These are phyloP conservation scores for Dynastes hyllus DNA, from an alignment of 2,888 invertebrate species.

Conservation along the genomic window DNA sequence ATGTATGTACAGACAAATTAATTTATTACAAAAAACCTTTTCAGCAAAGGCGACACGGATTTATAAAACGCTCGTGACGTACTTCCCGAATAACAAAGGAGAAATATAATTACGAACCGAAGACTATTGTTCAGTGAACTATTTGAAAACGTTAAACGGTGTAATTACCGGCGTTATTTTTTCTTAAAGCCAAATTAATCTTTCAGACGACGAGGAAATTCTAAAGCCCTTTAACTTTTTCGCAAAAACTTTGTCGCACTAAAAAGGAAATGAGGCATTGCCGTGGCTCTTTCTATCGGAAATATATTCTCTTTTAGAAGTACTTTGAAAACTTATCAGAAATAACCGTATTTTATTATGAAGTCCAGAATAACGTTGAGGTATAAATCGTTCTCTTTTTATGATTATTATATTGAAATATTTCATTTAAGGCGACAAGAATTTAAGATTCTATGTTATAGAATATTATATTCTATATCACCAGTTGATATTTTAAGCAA, in stretches of 20 bases:
- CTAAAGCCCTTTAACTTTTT: slow-evolving; percentile 3
- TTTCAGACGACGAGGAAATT: neutral
- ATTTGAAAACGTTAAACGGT: slow-evolving; percentile 11
- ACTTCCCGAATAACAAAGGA: slow-evolving; percentile 1
- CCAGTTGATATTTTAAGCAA: no score
- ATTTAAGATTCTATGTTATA: no score
- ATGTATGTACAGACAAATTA: neutral
- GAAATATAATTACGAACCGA: slow-evolving; percentile 14
- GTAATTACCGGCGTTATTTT: slow-evolving; percentile 16
- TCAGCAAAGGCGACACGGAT: neutral
- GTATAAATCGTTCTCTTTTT: no score
- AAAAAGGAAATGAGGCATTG: neutral
- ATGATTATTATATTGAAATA: no score
- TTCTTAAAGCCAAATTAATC: slow-evolving; percentile 9
- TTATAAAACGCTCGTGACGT: neutral
- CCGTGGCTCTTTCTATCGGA: neutral
- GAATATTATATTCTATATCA: no score
- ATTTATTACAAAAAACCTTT: neutral
- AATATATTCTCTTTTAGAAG: neutral
- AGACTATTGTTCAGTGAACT: neutral
- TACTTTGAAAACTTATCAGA: no score
- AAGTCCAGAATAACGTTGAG: no score
- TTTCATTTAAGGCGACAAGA: no score
- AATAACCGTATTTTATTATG: no score
- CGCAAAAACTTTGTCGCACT: neutral